Evolutionary conservation across 1,140 invertebrate genomes (phyloP).

Genomic region (Caenorhabditis briggsae): DNA sequence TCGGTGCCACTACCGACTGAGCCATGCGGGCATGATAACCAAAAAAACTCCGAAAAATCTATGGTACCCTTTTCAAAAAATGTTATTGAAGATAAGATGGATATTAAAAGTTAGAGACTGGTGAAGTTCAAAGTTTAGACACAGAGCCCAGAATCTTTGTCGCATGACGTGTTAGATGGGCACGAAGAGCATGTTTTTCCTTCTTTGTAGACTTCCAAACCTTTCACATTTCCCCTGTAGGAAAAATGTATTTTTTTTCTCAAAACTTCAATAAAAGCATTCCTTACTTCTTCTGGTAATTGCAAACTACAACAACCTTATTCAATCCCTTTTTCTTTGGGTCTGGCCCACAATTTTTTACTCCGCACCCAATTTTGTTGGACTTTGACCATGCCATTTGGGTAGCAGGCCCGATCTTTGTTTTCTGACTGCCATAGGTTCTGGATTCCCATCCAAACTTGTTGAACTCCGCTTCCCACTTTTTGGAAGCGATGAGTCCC

Average conservation of each 20-base stretch:
- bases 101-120: neutral
- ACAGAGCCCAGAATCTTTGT: neutral
- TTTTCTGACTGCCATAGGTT: neutral
- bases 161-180: neutral
- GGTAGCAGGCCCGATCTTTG: slow-evolving; percentile 56
- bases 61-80: too few species aligned
- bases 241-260: neutral
- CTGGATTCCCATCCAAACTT: slow-evolving; percentile 44
- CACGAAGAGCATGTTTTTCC: neutral
- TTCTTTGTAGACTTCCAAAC: neutral
- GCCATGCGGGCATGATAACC: neutral
- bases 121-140: neutral
- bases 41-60: neutral
- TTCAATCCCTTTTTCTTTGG: neutral
- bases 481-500: slow-evolving; percentile 33
- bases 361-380: slow-evolving; percentile 20
- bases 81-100: too few species aligned
- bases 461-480: slow-evolving; percentile 55
- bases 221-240: neutral
- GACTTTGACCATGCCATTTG: slow-evolving; percentile 52
- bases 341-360: slow-evolving; percentile 22
- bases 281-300: slow-evolving; percentile 1
- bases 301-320: slow-evolving; percentile 27
- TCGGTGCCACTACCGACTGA: too few species aligned
- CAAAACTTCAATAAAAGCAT: neutral